These are phyloP conservation scores for Gymnocephalus cernua DNA, from an alignment of 2,113 vertebrate species.

Conservation along the genomic window DNA sequence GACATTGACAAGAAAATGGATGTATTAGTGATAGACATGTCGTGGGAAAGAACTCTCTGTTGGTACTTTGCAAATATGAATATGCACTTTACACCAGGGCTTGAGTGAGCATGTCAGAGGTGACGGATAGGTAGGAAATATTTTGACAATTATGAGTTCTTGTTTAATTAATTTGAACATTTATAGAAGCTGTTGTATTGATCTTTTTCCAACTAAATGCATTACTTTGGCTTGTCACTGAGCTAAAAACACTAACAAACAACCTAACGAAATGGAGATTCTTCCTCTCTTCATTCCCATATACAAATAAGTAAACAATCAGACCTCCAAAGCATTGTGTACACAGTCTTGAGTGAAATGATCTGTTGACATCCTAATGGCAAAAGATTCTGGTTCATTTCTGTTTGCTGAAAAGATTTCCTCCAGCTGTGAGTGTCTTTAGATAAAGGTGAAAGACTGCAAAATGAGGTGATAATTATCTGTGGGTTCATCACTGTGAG, in stretches of 20 bases:
- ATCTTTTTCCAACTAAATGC: conserved; percentile 6
- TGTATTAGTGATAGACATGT: conserved; percentile 13
- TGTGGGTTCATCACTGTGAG: not conserved
- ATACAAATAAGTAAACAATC: conserved; percentile 45
- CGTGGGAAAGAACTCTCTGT: conserved; percentile 6
- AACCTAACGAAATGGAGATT: not conserved
- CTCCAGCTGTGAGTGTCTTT: conserved; percentile 35
- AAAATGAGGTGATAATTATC: not conserved
- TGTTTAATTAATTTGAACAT: not conserved
- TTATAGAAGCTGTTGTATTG: not conserved
- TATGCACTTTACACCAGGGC: not conserved
- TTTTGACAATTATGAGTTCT: not conserved
- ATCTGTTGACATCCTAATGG: conserved; percentile 43
- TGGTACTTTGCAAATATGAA: not conserved
- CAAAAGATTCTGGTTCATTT: conserved; percentile 35
- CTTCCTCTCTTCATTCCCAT: not conserved
- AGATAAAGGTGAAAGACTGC: not conserved
- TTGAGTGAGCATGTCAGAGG: not conserved
- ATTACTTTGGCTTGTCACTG: not conserved
- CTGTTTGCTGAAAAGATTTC: conserved; percentile 62
- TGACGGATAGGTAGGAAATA: not conserved
- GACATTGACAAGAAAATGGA: conserved; percentile 31
- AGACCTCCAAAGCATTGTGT: conserved; percentile 64
- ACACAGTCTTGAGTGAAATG: conserved; percentile 26
- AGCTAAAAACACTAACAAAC: not conserved